Percentiles rank a stretch among this genome's conserved stretches.
These are phyloP conservation scores for Orchestes rusci DNA, from an alignment of 2,888 invertebrate genomes.

Conservation along the genomic window DNA sequence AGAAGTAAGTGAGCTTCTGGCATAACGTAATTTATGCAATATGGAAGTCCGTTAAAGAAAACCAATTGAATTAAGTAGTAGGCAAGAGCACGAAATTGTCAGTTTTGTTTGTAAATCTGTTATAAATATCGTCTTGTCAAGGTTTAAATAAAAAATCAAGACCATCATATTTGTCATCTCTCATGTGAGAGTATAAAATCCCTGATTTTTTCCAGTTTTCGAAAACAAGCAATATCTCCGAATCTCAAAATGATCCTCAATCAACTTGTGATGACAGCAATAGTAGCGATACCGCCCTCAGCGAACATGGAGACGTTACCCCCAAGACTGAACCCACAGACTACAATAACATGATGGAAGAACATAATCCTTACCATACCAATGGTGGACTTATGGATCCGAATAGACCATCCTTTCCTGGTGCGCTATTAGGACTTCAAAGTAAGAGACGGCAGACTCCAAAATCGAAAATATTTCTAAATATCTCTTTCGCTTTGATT, in stretches of 20 bases:
- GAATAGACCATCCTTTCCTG: conserved; percentile 68
- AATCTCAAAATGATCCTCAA: conserved; percentile 56
- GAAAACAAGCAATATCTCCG: conserved; percentile 42
- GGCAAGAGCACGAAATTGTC: too few relatives aligned
- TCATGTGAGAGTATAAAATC: too few relatives aligned
- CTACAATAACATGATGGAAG: conserved; percentile 54
- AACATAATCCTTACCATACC: conserved; percentile 55
- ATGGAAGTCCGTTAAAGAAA: too few relatives aligned
- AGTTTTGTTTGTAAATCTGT: too few relatives aligned
- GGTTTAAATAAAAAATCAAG: too few relatives aligned
- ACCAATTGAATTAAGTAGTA: too few relatives aligned
- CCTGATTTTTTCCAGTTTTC: background rate
- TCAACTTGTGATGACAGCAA: conserved; percentile 79
- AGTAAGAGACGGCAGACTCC: too few relatives aligned
- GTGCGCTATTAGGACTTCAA: conserved; percentile 72
- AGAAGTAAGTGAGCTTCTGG: too few relatives aligned
- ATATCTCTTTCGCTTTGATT: too few relatives aligned
- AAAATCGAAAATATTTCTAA: too few relatives aligned
- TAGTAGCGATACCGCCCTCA: conserved; percentile 76
- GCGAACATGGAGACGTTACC: conserved; percentile 55
- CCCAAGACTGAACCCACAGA: conserved; percentile 71
- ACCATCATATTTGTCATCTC: too few relatives aligned
- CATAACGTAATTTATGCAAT: conserved; percentile 12
- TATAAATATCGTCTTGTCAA: too few relatives aligned
- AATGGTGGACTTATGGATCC: conserved; percentile 57